Evolutionary conservation across 1,140 invertebrate species (phyloP).

Genomic region (Oppia nitens): DNA sequence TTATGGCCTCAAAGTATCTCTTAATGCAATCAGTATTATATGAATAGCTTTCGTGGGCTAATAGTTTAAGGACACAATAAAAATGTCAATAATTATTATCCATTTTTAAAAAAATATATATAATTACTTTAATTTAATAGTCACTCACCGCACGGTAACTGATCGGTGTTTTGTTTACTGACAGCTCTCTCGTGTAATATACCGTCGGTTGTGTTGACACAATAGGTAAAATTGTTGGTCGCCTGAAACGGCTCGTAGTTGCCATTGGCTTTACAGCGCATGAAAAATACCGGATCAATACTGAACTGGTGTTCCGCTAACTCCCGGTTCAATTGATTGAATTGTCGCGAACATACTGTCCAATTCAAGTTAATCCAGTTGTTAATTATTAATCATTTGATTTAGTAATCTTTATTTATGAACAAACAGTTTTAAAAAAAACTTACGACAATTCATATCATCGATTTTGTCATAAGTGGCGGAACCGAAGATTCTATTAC

Average conservation of each 20-base stretch:
- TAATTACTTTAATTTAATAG: too few relatives aligned
- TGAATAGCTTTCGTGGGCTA: not conserved
- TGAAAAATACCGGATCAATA: slow-evolving; percentile 3
- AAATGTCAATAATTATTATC: too few relatives aligned
- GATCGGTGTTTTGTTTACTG: not conserved
- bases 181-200: not conserved
- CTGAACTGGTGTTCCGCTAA: not conserved
- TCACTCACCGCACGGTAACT: slow-evolving; percentile 18
- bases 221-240: slow-evolving; percentile 14
- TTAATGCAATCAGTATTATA: slow-evolving; percentile 2
- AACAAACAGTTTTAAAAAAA: not conserved
- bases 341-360: slow-evolving; percentile 8
- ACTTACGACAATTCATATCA: slow-evolving; percentile 10
- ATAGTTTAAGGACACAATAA: not conserved
- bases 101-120: too few relatives aligned
- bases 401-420: not conserved
- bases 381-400: not conserved
- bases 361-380: not conserved
- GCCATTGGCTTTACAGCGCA: slow-evolving; percentile 17
- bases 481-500: slow-evolving; percentile 16
- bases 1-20: slow-evolving; percentile 3
- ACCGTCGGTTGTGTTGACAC: slow-evolving; percentile 3
- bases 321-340: not conserved
- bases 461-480: slow-evolving; percentile 9
- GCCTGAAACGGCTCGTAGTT: slow-evolving; percentile 16